Evolutionary conservation across 2,888 invertebrate genomes (phyloP).

Genomic region (Cerastis rubricosa): DNA sequence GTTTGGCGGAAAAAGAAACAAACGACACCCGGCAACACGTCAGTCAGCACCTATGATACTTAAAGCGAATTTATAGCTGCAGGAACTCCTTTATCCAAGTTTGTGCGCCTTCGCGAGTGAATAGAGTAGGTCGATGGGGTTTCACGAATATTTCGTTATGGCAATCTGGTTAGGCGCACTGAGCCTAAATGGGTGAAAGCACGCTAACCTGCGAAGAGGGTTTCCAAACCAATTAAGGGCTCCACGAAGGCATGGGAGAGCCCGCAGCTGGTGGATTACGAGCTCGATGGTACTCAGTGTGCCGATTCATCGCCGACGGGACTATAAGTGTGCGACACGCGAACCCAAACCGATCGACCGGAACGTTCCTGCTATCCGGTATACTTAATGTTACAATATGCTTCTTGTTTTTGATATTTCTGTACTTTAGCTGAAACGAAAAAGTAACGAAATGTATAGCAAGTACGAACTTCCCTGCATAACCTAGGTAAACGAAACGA

Average conservation of each 20-base stretch:
- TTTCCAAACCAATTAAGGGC: conserved; percentile 90
- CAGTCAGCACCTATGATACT: conserved; percentile 82
- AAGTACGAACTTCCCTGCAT: neutral
- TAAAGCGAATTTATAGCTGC: conserved; percentile 79
- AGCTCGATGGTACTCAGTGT: conserved; percentile 89
- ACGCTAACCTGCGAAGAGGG: conserved; percentile 89
- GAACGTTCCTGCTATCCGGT: conserved; percentile 61
- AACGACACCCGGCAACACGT: conserved; percentile 74
- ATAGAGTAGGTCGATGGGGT: conserved; percentile 83
- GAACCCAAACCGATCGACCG: conserved; percentile 74
- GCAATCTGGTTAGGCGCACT: conserved; percentile 89
- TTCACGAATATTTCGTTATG: conserved; percentile 87
- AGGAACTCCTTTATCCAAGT: conserved; percentile 77
- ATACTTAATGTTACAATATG: conserved; percentile 25
- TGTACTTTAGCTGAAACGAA: neutral
- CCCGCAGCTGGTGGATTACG: conserved; percentile 86
- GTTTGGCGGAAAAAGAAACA: conserved; percentile 72
- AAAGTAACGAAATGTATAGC: neutral
- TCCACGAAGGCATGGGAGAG: conserved; percentile 89
- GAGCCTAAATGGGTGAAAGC: conserved; percentile 85
- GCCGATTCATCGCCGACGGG: conserved; percentile 80
- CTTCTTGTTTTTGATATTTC: conserved; percentile 24
- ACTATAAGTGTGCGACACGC: conserved; percentile 84
- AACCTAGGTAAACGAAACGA: neutral
- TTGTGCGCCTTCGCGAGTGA: conserved; percentile 72